Evolutionary conservation across 2,888 invertebrate genomes (phyloP).

Genomic region (Seladonia tumulorum): DNA sequence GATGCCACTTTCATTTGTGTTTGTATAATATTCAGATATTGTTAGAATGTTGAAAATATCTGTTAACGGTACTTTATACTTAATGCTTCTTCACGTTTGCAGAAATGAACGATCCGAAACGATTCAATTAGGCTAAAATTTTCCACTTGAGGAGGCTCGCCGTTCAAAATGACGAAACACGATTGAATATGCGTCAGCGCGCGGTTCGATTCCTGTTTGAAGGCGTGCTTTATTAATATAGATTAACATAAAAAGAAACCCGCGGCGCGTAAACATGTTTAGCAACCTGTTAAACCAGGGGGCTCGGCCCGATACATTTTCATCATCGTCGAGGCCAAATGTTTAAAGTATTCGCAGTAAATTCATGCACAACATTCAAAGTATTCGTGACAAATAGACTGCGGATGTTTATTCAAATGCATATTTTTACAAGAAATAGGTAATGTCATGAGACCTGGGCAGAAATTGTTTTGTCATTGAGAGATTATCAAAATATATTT

Average conservation of each 20-base stretch:
- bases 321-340: conserved; percentile 28
- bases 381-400: neutral
- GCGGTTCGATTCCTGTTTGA: conserved; percentile 29
- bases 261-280: conserved; percentile 71
- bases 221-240: conserved; percentile 19
- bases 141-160: conserved; percentile 51
- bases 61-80: neutral
- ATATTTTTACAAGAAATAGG: too few relatives aligned
- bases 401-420: too few relatives aligned
- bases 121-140: conserved; percentile 33
- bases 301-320: conserved; percentile 69
- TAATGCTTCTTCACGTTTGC: neutral
- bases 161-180: conserved; percentile 25
- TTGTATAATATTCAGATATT: neutral
- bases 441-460: too few relatives aligned
- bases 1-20: neutral
- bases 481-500: too few relatives aligned
- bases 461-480: too few relatives aligned
- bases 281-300: conserved; percentile 75
- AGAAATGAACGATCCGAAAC: neutral
- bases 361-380: neutral
- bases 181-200: conserved; percentile 33
- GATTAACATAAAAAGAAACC: conserved; percentile 35
- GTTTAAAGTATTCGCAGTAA: conserved; percentile 7
- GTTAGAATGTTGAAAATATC: neutral